Conservation (phyloP, 2,113 vertebrate species). For the Empidonax traillii region DNA sequence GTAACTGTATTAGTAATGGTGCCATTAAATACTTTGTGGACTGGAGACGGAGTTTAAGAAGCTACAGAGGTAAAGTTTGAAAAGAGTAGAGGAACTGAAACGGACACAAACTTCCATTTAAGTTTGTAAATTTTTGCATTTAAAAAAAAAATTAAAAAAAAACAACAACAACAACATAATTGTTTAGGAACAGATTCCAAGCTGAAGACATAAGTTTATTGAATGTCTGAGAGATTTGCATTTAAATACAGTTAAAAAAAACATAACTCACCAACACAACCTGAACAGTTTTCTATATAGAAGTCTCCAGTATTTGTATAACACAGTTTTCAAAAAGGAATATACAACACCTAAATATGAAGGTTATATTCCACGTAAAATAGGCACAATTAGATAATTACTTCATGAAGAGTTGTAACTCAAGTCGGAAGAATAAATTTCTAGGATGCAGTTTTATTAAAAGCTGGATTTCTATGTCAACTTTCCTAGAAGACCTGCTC, state of each 20-base stretch:
- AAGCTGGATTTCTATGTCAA: background rate
- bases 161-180: no score
- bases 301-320: slow-evolving; percentile 16
- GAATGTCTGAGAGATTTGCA: slow-evolving; percentile 38
- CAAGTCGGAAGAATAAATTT: slow-evolving; percentile 28
- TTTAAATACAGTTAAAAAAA: slow-evolving; percentile 60
- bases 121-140: background rate
- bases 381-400: slow-evolving; percentile 41
- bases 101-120: background rate
- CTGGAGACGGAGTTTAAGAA: background rate
- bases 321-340: slow-evolving; percentile 26
- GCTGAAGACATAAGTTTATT: slow-evolving; percentile 69
- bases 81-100: background rate
- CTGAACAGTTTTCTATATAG: background rate
- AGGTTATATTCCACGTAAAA: slow-evolving; percentile 61
- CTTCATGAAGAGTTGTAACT: slow-evolving; percentile 16
- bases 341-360: slow-evolving; percentile 34
- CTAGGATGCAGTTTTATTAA: background rate
- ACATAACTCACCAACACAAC: background rate
- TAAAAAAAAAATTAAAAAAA: background rate
- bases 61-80: background rate
- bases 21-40: background rate
- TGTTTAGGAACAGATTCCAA: background rate
- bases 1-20: background rate
- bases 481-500: background rate